Conservation (phyloP, 2,888 invertebrate genomes). For the Habroteleia sp. region DNA sequence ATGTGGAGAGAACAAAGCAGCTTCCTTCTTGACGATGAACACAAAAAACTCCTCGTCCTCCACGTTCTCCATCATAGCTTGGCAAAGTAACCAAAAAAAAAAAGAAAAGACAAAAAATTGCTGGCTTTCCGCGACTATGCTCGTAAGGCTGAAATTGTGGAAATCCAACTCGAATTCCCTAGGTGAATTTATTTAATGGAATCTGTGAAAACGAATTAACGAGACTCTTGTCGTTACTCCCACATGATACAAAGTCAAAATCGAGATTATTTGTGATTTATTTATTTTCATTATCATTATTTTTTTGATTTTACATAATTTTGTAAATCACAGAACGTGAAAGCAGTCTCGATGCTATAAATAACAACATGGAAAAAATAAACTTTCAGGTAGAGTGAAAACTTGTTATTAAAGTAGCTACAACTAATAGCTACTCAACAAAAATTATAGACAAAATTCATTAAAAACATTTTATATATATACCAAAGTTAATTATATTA, state of each 20-base stretch:
- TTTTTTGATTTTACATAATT: no score
- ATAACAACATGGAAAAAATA: no score
- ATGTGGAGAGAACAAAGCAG: constrained; percentile 42
- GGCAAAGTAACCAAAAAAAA: constrained; percentile 39
- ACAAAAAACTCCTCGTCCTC: constrained; percentile 27
- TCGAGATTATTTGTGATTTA: constrained; percentile 13
- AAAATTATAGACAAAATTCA: no score
- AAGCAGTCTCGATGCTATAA: no score
- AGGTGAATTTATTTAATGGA: constrained; percentile 71
- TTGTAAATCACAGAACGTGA: no score
- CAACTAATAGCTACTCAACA: no score
- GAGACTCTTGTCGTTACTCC: constrained; percentile 52
- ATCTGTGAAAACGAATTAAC: constrained; percentile 70
- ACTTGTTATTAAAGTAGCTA: no score
- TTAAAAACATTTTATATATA: no score
- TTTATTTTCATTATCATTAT: no score
- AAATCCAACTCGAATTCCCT: constrained; percentile 65
- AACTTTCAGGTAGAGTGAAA: no score
- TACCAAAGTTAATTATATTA: no score
- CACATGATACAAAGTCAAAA: constrained; percentile 19
- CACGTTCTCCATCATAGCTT: constrained; percentile 27
- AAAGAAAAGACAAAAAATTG: constrained; percentile 19
- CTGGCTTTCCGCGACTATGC: constrained; percentile 22
- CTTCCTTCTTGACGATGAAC: constrained; percentile 35
- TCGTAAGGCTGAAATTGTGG: constrained; percentile 50